A percentile compares a stretch with the other conserved stretches of the same genome.
phyloP scores from a whole-genome alignment of 2,888 invertebrate genomes.

The Nysson spinosus region DNA sequence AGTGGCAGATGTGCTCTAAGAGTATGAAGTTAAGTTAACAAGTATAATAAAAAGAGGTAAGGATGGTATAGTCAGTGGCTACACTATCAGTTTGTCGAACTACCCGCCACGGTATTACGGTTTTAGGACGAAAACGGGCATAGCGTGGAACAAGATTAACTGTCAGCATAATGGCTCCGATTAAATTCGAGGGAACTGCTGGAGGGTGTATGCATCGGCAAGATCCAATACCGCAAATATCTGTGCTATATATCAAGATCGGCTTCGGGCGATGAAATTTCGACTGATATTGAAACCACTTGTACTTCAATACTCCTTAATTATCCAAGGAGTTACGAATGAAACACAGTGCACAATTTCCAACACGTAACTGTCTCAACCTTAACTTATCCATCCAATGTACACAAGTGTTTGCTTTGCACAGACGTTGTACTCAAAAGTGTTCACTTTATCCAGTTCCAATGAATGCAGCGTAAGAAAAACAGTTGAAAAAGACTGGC shows the following conservation, averaged over 20 bases:
- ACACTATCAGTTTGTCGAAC: background rate
- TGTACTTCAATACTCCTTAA: background rate
- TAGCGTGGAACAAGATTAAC: constrained; percentile 41
- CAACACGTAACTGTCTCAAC: no score
- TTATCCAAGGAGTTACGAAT: no score
- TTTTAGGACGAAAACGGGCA: constrained; percentile 31
- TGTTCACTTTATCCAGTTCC: no score
- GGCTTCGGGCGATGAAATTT: constrained; percentile 23
- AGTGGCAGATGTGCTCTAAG: no score
- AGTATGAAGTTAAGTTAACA: no score
- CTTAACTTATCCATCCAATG: no score
- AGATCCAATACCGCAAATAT: constrained; percentile 28
- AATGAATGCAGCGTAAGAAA: background rate
- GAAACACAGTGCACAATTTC: no score
- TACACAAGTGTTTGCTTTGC: no score
- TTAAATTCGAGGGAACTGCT: constrained; percentile 52
- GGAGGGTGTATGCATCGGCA: constrained; percentile 24
- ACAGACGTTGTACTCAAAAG: no score
- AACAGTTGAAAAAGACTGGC: background rate
- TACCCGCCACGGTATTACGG: constrained; percentile 25
- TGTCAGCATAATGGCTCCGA: constrained; percentile 45
- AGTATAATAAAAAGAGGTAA: no score
- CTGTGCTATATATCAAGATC: constrained; percentile 19
- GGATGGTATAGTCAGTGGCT: no score
- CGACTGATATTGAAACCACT: constrained; percentile 7